Conservation (phyloP, 2,888 invertebrate species). For the Agelastica alni region DNA sequence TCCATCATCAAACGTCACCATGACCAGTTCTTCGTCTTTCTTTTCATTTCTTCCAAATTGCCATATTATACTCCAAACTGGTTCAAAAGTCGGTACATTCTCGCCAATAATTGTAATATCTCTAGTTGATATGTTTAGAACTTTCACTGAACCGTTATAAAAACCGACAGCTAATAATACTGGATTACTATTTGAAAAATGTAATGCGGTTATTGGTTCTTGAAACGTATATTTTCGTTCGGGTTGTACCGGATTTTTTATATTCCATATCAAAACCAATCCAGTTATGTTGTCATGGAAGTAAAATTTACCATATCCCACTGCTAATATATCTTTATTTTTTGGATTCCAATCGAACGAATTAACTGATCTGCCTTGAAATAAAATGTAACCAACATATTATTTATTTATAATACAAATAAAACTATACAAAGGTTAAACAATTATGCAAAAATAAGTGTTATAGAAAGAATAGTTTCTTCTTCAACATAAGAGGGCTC, state of each 20-base stretch:
- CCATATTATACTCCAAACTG: constrained; percentile 44
- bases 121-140: constrained; percentile 71
- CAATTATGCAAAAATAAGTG: too few species aligned
- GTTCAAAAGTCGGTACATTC: constrained; percentile 41
- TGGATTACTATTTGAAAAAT: constrained; percentile 71
- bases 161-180: constrained; percentile 78
- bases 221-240: constrained; percentile 69
- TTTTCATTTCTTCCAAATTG: constrained; percentile 35
- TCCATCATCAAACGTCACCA: constrained; percentile 63
- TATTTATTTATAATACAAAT: too few species aligned
- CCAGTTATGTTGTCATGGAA: constrained; percentile 65
- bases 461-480: too few species aligned
- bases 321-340: constrained; percentile 74
- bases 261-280: constrained; percentile 75
- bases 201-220: constrained; percentile 68
- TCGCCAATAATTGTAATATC: constrained; percentile 38
- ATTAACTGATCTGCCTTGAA: too few species aligned
- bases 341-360: constrained; percentile 68
- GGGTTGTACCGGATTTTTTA: constrained; percentile 78
- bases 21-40: constrained; percentile 57
- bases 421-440: too few species aligned
- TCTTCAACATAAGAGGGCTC: too few species aligned
- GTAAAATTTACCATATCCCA: constrained; percentile 72
- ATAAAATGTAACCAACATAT: too few species aligned
- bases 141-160: constrained; percentile 70